Evolutionary conservation across 2,888 invertebrate species (phyloP).

Genomic region (Stenodera caucasica): DNA sequence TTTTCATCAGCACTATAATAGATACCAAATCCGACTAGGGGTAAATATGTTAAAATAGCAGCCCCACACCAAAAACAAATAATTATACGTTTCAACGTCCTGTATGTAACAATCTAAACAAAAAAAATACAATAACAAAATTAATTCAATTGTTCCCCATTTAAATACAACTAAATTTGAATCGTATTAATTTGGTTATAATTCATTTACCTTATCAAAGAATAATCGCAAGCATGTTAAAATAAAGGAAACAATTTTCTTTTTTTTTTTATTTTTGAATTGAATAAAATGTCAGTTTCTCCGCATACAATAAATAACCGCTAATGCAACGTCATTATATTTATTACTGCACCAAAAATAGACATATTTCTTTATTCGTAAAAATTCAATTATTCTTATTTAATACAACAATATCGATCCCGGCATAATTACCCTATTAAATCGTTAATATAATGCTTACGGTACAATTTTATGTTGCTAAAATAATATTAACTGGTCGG

Average conservation of each 20-base stretch:
- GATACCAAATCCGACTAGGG: slow-evolving; percentile 73
- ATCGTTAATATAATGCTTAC: too few relatives aligned
- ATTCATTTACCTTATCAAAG: neutral
- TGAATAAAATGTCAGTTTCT: slow-evolving; percentile 3
- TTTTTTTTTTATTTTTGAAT: neutral
- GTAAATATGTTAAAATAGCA: slow-evolving; percentile 71
- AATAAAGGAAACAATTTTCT: neutral
- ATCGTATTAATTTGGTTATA: neutral
- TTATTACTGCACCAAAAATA: slow-evolving; percentile 12
- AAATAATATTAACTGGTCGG: too few relatives aligned
- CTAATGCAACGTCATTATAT: slow-evolving; percentile 13
- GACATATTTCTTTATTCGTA: neutral
- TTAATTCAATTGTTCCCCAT: neutral
- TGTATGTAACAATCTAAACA: slow-evolving; percentile 78
- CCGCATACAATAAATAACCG: slow-evolving; percentile 10
- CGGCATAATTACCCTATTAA: neutral
- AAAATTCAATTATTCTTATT: neutral
- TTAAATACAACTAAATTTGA: slow-evolving; percentile 6
- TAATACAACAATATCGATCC: slow-evolving; percentile 5
- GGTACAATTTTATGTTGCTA: too few relatives aligned
- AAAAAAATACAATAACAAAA: slow-evolving; percentile 41
- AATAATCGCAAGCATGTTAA: slow-evolving; percentile 1
- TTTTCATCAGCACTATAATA: slow-evolving; percentile 62
- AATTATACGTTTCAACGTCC: slow-evolving; percentile 71
- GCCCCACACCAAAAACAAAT: slow-evolving; percentile 71